These are phyloP conservation scores for Esox masquinongy DNA, from an alignment of 2,797 vertebrate genomes.

Conservation along the genomic window DNA sequence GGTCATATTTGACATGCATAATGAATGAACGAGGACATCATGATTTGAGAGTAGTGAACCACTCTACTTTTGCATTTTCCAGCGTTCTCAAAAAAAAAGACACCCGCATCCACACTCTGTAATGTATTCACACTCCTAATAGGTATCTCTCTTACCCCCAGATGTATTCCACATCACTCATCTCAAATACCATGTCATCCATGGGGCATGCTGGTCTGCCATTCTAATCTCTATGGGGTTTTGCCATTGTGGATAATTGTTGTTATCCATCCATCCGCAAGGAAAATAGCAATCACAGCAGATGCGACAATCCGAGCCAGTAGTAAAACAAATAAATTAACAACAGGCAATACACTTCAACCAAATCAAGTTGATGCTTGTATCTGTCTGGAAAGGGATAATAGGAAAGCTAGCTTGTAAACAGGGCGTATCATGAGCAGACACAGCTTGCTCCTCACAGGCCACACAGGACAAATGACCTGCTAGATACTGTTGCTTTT, in stretches of 20 bases:
- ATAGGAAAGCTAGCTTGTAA: constrained; percentile 55
- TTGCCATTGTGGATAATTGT: constrained; percentile 32
- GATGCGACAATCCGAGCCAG: background rate
- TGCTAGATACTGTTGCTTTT: background rate
- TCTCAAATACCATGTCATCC: background rate
- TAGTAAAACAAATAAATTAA: constrained; percentile 34
- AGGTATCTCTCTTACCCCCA: background rate
- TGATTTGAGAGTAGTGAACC: constrained; percentile 26
- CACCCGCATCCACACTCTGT: background rate
- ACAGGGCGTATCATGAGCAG: constrained; percentile 52
- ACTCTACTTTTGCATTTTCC: constrained; percentile 2
- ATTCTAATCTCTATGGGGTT: constrained; percentile 17
- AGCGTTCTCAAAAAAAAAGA: background rate
- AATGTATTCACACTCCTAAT: background rate
- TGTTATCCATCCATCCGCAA: constrained; percentile 15
- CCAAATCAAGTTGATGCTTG: constrained; percentile 47
- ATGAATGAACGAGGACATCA: constrained; percentile 24
- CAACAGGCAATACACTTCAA: constrained; percentile 50
- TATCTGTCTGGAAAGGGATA: constrained; percentile 56
- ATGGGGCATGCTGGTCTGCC: background rate
- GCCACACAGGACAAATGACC: constrained; percentile 35
- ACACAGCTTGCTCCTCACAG: constrained; percentile 45
- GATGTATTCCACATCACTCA: background rate
- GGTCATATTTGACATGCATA: constrained; percentile 25
- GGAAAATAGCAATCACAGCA: constrained; percentile 20